Percentiles rank a stretch among this genome's conserved stretches.
phyloP scores from a whole-genome alignment of 1,140 invertebrate species.

The Drosophila saltans region DNA sequence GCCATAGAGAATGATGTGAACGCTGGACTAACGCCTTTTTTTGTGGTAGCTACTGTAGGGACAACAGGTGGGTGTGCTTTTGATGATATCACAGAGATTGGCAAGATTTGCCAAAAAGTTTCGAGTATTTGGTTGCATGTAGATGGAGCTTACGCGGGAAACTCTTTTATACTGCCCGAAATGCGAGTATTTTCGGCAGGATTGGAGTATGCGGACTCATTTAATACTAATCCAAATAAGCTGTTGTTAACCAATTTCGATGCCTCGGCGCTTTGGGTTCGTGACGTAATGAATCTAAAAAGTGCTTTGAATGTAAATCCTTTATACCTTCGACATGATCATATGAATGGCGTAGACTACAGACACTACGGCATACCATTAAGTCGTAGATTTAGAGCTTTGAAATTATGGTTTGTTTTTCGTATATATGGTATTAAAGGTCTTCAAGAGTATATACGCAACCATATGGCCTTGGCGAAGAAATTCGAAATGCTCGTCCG shows the following conservation, averaged over 20 bases:
- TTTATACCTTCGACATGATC: constrained; percentile 94
- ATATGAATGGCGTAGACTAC: constrained; percentile 89
- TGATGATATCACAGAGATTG: constrained; percentile 92
- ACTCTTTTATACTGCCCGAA: constrained; percentile 93
- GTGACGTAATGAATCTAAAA: constrained; percentile 91
- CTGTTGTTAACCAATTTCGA: constrained; percentile 96
- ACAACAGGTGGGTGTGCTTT: constrained; percentile 93
- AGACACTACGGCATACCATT: constrained; percentile 95
- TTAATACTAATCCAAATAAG: constrained; percentile 97
- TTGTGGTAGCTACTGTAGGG: constrained; percentile 91
- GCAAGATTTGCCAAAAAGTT: constrained; percentile 89
- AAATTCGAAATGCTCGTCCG: constrained; percentile 91
- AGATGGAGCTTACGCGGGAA: constrained; percentile 93
- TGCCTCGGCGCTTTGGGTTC: constrained; percentile 95
- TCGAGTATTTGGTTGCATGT: constrained; percentile 89
- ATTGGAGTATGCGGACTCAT: constrained; percentile 93
- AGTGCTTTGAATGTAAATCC: constrained; percentile 95
- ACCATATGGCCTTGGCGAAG: constrained; percentile 94
- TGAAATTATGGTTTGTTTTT: constrained; percentile 96
- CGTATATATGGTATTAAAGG: constrained; percentile 92
- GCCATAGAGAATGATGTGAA: constrained; percentile 91
- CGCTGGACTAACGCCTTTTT: constrained; percentile 93
- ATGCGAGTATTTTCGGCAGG: constrained; percentile 89
- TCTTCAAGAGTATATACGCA: constrained; percentile 92
- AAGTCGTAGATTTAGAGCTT: constrained; percentile 91